Percentiles rank a stretch among this genome's conserved stretches.
phyloP scores from a whole-genome alignment of 2,113 vertebrate genomes.

The Scophthalmus maximus region DNA sequence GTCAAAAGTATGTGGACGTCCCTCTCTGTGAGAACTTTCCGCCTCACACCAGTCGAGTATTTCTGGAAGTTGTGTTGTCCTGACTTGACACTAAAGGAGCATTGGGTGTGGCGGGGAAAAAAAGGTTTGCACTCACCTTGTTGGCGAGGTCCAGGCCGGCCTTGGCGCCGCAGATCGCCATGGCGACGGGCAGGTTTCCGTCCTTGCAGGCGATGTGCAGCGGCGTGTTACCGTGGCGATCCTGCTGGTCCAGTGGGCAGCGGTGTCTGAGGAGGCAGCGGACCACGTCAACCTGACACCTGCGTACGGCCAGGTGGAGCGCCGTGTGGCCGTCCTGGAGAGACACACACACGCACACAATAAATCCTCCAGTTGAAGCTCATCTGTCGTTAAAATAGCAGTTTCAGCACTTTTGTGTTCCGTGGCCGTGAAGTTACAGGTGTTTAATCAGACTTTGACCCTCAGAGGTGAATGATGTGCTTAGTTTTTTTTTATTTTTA shows the following conservation, averaged over 20 bases:
- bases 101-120: not conserved
- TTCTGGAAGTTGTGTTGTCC: no score
- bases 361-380: not conserved
- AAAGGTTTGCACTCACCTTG: conserved; percentile 83
- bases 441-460: no score
- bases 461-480: no score
- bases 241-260: conserved; percentile 90
- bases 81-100: not conserved
- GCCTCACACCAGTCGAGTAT: not conserved
- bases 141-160: conserved; percentile 91
- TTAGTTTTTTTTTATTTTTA: no score
- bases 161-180: conserved; percentile 86
- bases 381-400: not conserved
- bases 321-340: conserved; percentile 94
- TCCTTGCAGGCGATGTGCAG: conserved; percentile 98
- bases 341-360: conserved; percentile 37
- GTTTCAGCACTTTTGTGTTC: not conserved
- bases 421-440: no score
- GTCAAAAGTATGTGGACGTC: no score
- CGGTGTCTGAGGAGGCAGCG: conserved; percentile 88
- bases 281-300: conserved; percentile 96
- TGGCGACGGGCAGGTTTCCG: conserved; percentile 90
- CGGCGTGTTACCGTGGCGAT: conserved; percentile 94
- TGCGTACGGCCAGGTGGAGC: conserved; percentile 93
- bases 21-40: no score